These are phyloP conservation scores for Rachycentron canadum DNA, from an alignment of 2,797 vertebrate genomes.

Conservation along the genomic window DNA sequence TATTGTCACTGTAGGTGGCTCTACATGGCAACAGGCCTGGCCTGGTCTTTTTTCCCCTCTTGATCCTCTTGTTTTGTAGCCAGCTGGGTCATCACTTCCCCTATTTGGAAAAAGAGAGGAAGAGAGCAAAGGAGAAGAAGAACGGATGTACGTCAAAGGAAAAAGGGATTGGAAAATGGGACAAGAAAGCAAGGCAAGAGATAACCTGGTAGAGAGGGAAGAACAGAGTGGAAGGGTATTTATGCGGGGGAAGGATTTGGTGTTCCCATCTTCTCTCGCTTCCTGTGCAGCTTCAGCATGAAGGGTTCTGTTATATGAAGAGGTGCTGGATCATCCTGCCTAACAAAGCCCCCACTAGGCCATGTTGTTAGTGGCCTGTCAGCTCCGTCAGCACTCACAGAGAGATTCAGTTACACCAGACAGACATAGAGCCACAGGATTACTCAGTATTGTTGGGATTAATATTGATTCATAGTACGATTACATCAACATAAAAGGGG, in stretches of 20 bases:
- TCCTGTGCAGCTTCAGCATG: constrained; percentile 27
- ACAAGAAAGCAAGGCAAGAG: constrained; percentile 40
- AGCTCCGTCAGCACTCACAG: constrained; percentile 37
- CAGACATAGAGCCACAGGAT: constrained; percentile 35
- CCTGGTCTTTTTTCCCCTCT: constrained; percentile 32
- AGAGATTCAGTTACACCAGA: constrained; percentile 49
- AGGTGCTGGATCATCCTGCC: constrained; percentile 39
- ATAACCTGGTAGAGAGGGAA: constrained; percentile 43
- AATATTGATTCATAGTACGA: constrained; percentile 32
- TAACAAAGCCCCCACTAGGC: constrained; percentile 45
- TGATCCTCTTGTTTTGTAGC: constrained; percentile 61
- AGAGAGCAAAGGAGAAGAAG: constrained; percentile 46
- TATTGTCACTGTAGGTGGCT: constrained; percentile 50
- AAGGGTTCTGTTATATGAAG: constrained; percentile 48
- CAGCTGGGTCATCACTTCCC: constrained; percentile 71
- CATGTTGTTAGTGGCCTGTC: constrained; percentile 41
- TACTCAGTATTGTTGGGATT: constrained; percentile 12
- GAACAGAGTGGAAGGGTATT: constrained; percentile 34
- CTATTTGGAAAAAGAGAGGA: constrained; percentile 43
- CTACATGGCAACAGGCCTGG: constrained; percentile 51
- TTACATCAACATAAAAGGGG: neutral
- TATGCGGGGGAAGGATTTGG: constrained; percentile 40
- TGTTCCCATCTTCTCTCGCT: constrained; percentile 48
- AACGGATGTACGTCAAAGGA: constrained; percentile 57
- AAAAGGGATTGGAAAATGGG: constrained; percentile 54